Evolutionary conservation across 2,797 vertebrate species (phyloP).

Genomic region (Eospalax fontanierii): DNA sequence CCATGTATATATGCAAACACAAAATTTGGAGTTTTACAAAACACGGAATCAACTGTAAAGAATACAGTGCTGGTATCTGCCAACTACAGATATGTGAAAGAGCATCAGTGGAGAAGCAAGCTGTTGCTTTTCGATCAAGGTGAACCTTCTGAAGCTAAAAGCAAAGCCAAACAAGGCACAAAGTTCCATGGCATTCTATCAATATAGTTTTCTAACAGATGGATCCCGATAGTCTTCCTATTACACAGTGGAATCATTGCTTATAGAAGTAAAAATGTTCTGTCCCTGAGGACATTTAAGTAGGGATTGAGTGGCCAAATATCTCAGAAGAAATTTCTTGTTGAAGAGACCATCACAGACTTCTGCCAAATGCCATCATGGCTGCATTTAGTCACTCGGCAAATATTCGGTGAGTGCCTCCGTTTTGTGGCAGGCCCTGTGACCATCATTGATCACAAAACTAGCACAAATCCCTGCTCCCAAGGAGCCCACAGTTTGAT

Average conservation of each 20-base stretch:
- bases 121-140: neutral
- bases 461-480: neutral
- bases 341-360: neutral
- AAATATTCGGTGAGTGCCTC: neutral
- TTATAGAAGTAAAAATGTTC: neutral
- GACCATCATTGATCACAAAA: neutral
- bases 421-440: neutral
- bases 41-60: neutral
- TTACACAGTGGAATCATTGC: neutral
- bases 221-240: neutral
- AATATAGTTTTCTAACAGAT: slow-evolving; percentile 5
- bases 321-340: slow-evolving; percentile 10
- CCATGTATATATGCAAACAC: neutral
- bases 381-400: neutral
- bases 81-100: neutral
- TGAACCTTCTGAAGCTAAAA: slow-evolving; percentile 29
- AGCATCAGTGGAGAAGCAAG: neutral
- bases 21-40: slow-evolving; percentile 34
- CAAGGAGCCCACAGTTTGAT: neutral
- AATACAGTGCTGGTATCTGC: slow-evolving; percentile 5
- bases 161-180: neutral
- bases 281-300: neutral
- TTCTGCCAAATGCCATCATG: neutral
- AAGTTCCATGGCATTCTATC: slow-evolving; percentile 1
- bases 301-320: slow-evolving; percentile 27